These are phyloP conservation scores for Pristiophorus japonicus DNA, from an alignment of 2,113 vertebrate species.

Conservation along the genomic window DNA sequence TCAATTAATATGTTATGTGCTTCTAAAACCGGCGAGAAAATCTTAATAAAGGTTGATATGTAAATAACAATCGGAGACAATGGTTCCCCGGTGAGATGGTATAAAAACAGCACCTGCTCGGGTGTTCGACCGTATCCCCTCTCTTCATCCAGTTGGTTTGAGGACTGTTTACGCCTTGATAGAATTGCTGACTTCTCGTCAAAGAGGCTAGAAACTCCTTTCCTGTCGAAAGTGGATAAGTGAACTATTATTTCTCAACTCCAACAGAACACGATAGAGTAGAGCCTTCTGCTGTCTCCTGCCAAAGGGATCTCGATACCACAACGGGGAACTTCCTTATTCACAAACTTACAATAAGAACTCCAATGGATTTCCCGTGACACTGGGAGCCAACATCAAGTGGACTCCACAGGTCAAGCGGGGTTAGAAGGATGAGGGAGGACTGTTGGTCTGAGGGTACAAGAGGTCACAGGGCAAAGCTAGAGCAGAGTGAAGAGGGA, in stretches of 20 bases:
- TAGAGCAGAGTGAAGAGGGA: neutral
- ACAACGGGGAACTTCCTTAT: neutral
- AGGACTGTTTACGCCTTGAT: slow-evolving; percentile 28
- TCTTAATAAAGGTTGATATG: neutral
- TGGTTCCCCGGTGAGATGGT: neutral
- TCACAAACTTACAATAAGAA: neutral
- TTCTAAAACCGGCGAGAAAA: neutral
- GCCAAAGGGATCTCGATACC: neutral
- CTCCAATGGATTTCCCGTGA: neutral
- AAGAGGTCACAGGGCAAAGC: neutral
- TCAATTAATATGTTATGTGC: neutral
- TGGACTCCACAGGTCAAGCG: neutral
- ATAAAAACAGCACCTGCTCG: slow-evolving; percentile 37
- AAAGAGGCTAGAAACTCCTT: slow-evolving; percentile 45
- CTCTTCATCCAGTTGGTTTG: slow-evolving; percentile 5
- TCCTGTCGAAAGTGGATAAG: slow-evolving; percentile 38
- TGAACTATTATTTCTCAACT: neutral
- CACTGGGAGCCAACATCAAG: neutral
- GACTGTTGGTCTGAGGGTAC: neutral
- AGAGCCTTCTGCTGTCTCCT: neutral
- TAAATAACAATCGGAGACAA: neutral
- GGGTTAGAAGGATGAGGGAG: neutral
- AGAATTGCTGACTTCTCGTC: slow-evolving; percentile 38
- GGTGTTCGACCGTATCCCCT: slow-evolving; percentile 40
- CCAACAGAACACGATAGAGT: neutral